These are phyloP conservation scores for Ectemnius cavifrons DNA, from an alignment of 2,888 invertebrate genomes.

Conservation along the genomic window DNA sequence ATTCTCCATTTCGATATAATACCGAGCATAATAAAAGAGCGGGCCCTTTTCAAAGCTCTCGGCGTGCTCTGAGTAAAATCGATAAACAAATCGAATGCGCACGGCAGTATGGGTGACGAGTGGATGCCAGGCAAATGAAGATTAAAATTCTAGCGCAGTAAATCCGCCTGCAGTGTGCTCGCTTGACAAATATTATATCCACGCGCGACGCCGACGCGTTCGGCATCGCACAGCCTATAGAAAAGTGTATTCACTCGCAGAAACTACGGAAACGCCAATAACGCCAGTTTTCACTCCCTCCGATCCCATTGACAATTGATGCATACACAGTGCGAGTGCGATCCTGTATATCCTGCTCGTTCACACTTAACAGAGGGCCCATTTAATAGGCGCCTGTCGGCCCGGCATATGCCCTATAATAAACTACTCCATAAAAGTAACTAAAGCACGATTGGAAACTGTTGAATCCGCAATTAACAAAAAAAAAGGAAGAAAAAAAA, in stretches of 20 bases:
- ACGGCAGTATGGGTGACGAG: neutral
- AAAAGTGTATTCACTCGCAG: slow-evolving; percentile 42
- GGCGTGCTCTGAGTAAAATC: no score
- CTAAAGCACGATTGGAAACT: no score
- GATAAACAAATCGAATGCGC: no score
- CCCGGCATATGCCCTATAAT: no score
- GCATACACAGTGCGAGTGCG: slow-evolving; percentile 40
- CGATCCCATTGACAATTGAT: slow-evolving; percentile 52
- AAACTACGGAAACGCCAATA: slow-evolving; percentile 44
- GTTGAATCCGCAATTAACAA: no score
- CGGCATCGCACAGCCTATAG: slow-evolving; percentile 18
- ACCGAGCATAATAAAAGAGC: no score
- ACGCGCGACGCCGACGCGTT: slow-evolving; percentile 21
- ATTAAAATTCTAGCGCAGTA: slow-evolving; percentile 23
- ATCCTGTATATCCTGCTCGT: slow-evolving; percentile 6
- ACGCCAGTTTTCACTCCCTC: slow-evolving; percentile 47
- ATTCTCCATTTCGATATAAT: no score
- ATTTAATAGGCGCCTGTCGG: neutral
- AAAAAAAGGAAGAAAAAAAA: no score
- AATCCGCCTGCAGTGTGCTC: slow-evolving; percentile 12
- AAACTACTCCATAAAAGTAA: no score
- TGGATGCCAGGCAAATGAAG: slow-evolving; percentile 1
- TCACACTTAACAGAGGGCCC: neutral
- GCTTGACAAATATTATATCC: slow-evolving; percentile 28
- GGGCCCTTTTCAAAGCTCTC: no score